phyloP scores from a whole-genome alignment of 2,888 invertebrate species.

The Lasioglossum vierecki region DNA sequence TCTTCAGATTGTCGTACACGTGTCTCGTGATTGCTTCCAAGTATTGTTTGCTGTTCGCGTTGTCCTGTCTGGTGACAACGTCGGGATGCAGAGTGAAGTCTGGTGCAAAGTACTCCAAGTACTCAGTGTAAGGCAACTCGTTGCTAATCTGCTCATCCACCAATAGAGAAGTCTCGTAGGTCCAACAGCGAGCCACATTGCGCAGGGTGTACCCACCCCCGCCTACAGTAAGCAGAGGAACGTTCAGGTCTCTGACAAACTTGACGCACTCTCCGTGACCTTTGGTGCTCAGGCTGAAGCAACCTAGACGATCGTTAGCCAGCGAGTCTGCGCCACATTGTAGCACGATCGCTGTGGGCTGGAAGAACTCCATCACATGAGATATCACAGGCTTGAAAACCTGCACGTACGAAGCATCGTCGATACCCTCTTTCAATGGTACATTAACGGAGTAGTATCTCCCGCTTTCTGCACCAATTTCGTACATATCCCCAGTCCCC shows the following conservation, averaged over 20 bases:
- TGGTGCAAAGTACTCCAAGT: conserved; percentile 98
- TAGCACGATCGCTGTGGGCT: conserved; percentile 97
- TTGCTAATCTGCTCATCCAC: conserved; percentile 97
- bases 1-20: conserved; percentile 96
- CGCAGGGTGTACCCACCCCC: conserved; percentile 95
- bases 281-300: conserved; percentile 97
- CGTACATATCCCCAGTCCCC: conserved; percentile 99
- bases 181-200: conserved; percentile 99
- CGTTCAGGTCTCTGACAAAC: conserved; percentile 95
- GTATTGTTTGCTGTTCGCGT: conserved; percentile 98
- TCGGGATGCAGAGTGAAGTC: conserved; percentile 98
- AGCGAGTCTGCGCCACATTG: conserved; percentile 99
- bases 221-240: conserved; percentile 96
- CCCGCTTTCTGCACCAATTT: conserved; percentile 97
- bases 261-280: conserved; percentile 99
- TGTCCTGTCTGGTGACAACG: conserved; percentile 93
- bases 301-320: conserved; percentile 97
- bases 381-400: conserved; percentile 97
- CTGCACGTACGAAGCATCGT: conserved; percentile 94
- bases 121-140: conserved; percentile 98
- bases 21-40: conserved; percentile 95
- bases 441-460: conserved; percentile 99
- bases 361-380: conserved; percentile 97
- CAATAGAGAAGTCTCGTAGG: conserved; percentile 97
- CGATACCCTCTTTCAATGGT: conserved; percentile 98